phyloP scores from a whole-genome alignment of 2,888 invertebrate species.

The Drosophila anceps region DNA sequence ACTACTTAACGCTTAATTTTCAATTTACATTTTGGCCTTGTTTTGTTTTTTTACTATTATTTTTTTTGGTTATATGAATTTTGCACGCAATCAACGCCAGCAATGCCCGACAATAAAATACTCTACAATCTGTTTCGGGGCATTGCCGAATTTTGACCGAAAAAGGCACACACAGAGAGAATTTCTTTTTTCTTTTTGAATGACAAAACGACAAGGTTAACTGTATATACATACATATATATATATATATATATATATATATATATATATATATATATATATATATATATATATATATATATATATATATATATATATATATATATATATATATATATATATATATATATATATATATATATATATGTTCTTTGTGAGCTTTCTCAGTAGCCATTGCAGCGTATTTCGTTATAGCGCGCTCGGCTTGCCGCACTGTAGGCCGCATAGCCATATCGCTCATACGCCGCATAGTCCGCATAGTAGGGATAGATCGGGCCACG shows the following conservation, averaged over 20 bases:
- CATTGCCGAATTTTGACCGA: slow-evolving; percentile 80
- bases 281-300: slow-evolving; percentile 3
- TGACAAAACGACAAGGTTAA: slow-evolving; percentile 67
- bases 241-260: too few relatives aligned
- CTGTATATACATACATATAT: slow-evolving; percentile 16
- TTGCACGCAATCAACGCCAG: slow-evolving; percentile 69
- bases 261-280: background rate
- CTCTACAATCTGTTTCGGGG: slow-evolving; percentile 35
- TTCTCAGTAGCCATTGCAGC: slow-evolving; percentile 75
- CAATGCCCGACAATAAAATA: slow-evolving; percentile 54
- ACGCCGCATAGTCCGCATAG: slow-evolving; percentile 67
- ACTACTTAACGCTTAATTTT: slow-evolving; percentile 65
- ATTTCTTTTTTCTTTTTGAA: slow-evolving; percentile 50
- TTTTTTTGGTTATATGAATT: slow-evolving; percentile 52
- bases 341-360: background rate
- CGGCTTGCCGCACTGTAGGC: slow-evolving; percentile 59
- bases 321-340: slow-evolving; percentile 16
- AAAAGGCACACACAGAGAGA: slow-evolving; percentile 82
- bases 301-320: slow-evolving; percentile 16
- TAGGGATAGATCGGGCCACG: slow-evolving; percentile 56
- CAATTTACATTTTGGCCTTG: slow-evolving; percentile 64
- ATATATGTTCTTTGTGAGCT: slow-evolving; percentile 2
- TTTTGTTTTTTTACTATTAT: slow-evolving; percentile 20
- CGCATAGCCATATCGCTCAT: slow-evolving; percentile 69
- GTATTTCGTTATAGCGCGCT: slow-evolving; percentile 73